Conservation (phyloP, 2,113 vertebrate species). For the Marcusenius ussheri region DNA sequence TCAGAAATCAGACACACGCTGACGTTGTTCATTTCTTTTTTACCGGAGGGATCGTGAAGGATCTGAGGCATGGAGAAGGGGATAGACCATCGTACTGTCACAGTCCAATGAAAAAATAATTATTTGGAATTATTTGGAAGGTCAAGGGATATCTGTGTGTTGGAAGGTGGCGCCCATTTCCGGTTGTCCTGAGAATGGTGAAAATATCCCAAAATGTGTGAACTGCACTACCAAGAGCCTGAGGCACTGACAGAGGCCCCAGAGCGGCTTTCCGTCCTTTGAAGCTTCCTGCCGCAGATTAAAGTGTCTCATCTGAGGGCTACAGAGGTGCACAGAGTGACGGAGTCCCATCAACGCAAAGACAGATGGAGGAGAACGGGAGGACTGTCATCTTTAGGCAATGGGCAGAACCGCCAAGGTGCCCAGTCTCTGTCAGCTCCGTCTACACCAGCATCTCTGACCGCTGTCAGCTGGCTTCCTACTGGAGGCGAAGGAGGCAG, state of each 20-base stretch:
- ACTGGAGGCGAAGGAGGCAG: background rate
- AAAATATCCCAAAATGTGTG: background rate
- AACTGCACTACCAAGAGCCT: background rate
- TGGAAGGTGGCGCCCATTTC: background rate
- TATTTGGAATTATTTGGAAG: background rate
- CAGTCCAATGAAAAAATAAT: slow-evolving; percentile 17
- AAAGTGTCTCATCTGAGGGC: slow-evolving; percentile 20
- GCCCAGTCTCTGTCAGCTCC: background rate
- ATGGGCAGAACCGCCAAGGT: background rate
- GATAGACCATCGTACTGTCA: background rate
- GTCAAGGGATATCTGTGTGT: background rate
- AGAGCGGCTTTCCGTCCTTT: background rate
- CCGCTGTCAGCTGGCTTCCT: background rate
- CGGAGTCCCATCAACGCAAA: background rate
- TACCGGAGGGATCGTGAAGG: slow-evolving; percentile 37
- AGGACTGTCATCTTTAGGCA: background rate
- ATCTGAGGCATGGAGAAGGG: background rate
- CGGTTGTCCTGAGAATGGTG: background rate
- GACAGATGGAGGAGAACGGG: background rate
- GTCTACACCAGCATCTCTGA: background rate
- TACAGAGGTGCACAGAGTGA: background rate
- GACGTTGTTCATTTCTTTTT: background rate
- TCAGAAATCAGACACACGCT: background rate
- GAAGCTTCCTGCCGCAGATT: slow-evolving; percentile 19
- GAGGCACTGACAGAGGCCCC: background rate